These are phyloP conservation scores for Riptortus pedestris DNA, from an alignment of 1,140 invertebrate genomes.

Conservation along the genomic window DNA sequence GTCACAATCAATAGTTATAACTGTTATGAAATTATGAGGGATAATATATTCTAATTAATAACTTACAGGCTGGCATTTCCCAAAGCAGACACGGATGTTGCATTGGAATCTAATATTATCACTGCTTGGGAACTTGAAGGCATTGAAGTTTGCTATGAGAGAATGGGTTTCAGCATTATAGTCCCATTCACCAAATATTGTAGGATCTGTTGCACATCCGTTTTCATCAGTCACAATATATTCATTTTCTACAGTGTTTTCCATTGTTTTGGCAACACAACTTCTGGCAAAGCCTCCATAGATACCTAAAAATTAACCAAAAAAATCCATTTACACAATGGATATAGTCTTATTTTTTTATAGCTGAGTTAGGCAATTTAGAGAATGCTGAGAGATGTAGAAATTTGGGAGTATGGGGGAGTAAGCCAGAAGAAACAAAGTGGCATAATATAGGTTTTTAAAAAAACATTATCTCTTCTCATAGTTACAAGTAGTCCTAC, in stretches of 20 bases:
- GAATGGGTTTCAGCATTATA: conserved; percentile 72
- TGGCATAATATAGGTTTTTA: no score
- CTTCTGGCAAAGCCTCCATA: conserved; percentile 88
- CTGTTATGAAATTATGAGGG: no score
- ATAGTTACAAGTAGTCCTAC: no score
- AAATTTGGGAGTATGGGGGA: no score
- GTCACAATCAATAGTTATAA: no score
- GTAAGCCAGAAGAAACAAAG: no score
- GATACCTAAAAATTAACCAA: conserved; percentile 59
- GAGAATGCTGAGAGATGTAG: no score
- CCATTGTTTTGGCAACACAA: conserved; percentile 85
- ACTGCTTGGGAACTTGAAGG: conserved; percentile 90
- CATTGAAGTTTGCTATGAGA: conserved; percentile 77
- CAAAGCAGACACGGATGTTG: conserved; percentile 89
- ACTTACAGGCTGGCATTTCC: conserved; percentile 84
- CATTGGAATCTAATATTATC: conserved; percentile 93
- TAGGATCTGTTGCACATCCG: conserved; percentile 83
- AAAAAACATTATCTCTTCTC: no score
- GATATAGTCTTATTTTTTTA: no score
- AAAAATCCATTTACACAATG: not conserved
- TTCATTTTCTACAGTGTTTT: conserved; percentile 78
- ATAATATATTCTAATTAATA: no score
- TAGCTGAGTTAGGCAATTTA: no score
- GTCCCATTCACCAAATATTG: conserved; percentile 87
- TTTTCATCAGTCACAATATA: conserved; percentile 88